Evolutionary conservation across 2,113 vertebrate genomes (phyloP), one percentile per base, ranked within the genome.

Genomic region (Polyodon spathula): DNA sequence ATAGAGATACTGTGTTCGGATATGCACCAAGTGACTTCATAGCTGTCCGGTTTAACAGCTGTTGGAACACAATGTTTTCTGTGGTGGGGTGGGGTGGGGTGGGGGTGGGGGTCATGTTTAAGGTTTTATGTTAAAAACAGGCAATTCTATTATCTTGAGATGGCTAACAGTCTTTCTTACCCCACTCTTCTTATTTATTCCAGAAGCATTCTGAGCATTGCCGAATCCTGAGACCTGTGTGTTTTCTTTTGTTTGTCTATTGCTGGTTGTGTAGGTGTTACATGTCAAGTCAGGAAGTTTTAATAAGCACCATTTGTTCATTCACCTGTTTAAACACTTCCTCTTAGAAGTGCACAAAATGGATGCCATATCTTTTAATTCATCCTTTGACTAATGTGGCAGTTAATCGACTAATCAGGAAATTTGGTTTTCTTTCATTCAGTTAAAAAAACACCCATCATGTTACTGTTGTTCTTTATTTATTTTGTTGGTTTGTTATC

Each of bases 391-490:
- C 83, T 88, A 87, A 87, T 88, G 78, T 86, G 81, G 78, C 79
- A 79, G 79, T 82, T 86, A 86, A 88, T 85, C 84, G 82, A 81
- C 84, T 85, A 85, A 88, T 87, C 85, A 75, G 56, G 76, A 80
- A 78, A 88, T 87, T 85, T 87, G 85, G 84, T 86, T 88, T 86
- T 88, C 82, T 84, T 70, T 85, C 73, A 86, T 87, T 86, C 86
- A 81, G 76, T 87, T 77, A 78, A 80, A 84, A 87, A 87, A 80
- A 72, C 76, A 72, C 27, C 27, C 27, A 27, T 27, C 27, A 27
- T 27, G 27, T 27, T 27, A 27, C 3, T 27, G 27, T 27, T 27
- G 2, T 27, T 78, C 67, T 68, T 60, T 64, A 68, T 75, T 73
- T 78, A 76, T 27, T 27, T 27, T 27, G 27, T 27, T 27, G 27